Percentiles rank a stretch among this genome's conserved stretches.
Evolutionary conservation across 2,113 vertebrate species (phyloP).

Genomic region (Lasiurus cinereus): DNA sequence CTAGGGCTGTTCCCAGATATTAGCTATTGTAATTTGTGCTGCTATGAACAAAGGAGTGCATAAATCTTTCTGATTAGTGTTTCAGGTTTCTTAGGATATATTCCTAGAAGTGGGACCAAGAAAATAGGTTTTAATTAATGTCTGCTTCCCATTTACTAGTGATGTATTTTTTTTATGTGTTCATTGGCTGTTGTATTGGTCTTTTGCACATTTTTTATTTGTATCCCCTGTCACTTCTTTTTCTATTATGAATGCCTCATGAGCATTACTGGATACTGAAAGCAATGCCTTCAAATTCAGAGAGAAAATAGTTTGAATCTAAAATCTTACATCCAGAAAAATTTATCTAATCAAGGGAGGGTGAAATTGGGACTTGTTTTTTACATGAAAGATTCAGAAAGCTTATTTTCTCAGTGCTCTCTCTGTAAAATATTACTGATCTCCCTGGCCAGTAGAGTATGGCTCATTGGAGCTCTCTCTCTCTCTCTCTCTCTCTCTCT

Average conservation of each 20-base stretch:
- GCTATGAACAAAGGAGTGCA: no score
- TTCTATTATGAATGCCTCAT: background rate
- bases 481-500: background rate
- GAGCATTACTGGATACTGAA: background rate
- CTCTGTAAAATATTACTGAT: background rate
- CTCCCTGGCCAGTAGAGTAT: background rate
- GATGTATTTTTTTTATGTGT: background rate
- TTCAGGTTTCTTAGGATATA: no score
- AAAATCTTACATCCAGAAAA: conserved; percentile 46
- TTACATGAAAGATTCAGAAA: background rate
- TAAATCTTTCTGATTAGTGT: no score
- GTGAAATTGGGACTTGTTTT: background rate
- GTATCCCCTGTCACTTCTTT: background rate
- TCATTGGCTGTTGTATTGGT: background rate
- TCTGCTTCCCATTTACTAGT: background rate
- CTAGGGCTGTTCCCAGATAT: no score
- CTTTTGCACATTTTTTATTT: conserved; percentile 12
- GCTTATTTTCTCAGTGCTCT: background rate
- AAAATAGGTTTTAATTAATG: background rate
- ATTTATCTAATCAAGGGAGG: background rate
- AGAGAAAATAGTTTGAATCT: background rate
- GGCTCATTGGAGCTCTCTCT: background rate
- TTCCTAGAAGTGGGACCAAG: background rate
- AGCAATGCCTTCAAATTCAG: background rate
- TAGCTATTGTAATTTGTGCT: no score